A percentile compares a stretch with the other conserved stretches of the same genome.
These are phyloP conservation scores for Elysia crispata DNA, from an alignment of 2,888 invertebrate species.

Conservation along the genomic window DNA sequence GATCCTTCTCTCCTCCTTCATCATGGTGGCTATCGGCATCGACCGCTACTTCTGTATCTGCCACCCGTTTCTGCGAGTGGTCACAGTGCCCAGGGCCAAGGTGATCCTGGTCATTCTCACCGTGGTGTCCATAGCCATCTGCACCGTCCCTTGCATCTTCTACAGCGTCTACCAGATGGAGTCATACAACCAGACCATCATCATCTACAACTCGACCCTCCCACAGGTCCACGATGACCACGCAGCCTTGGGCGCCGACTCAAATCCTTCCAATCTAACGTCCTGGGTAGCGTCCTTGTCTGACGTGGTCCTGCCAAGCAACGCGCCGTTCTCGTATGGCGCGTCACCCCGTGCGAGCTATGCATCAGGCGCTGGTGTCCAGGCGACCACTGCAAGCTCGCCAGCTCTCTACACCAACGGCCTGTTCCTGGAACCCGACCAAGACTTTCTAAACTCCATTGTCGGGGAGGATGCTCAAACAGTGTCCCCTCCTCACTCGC, in stretches of 20 bases:
- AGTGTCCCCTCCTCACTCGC: background rate
- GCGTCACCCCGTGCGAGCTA: background rate
- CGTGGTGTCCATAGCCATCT: conserved; percentile 56
- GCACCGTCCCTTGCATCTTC: conserved; percentile 51
- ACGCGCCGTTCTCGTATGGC: background rate
- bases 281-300: background rate
- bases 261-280: background rate
- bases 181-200: background rate
- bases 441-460: background rate
- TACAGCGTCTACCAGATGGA: conserved; percentile 45
- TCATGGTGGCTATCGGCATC: conserved; percentile 72
- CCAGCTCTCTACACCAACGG: background rate
- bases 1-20: conserved; percentile 73
- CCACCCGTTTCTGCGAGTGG: conserved; percentile 70
- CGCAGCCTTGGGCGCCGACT: background rate
- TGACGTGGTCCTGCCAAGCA: background rate
- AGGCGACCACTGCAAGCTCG: background rate
- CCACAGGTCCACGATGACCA: background rate
- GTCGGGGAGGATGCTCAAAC: background rate
- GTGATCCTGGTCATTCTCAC: conserved; percentile 57
- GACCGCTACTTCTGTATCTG: conserved; percentile 75
- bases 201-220: conserved; percentile 17
- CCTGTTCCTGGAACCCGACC: background rate
- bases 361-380: background rate
- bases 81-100: conserved; percentile 64